Evolutionary conservation across 2,113 vertebrate genomes (phyloP).

Genomic region (Arothron firmamentum): DNA sequence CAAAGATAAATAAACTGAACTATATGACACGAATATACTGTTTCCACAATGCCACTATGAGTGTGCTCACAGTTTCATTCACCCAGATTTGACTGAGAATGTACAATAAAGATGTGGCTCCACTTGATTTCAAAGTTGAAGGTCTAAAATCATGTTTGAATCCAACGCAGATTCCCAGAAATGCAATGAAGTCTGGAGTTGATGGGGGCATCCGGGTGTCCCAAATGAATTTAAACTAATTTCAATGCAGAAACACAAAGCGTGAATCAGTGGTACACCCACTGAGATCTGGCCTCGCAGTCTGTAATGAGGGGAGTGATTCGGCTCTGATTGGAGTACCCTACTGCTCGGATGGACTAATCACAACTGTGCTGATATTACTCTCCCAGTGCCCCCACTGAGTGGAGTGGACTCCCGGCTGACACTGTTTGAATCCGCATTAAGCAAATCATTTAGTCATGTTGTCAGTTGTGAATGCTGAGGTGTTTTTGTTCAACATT

Average conservation of each 20-base stretch:
- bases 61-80: too few relatives aligned
- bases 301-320: conserved; percentile 57
- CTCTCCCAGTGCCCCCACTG: conserved; percentile 45
- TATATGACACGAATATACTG: too few relatives aligned
- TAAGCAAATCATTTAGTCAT: conserved; percentile 56
- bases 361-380: conserved; percentile 66
- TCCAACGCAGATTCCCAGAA: conserved; percentile 9
- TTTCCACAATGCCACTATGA: too few relatives aligned
- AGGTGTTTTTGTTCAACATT: neutral
- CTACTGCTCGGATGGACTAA: conserved; percentile 57
- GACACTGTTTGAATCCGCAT: conserved; percentile 60
- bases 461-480: conserved; percentile 37
- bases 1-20: too few relatives aligned
- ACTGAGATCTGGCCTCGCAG: conserved; percentile 60
- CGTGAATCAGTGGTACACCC: conserved; percentile 51
- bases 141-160: conserved; percentile 14
- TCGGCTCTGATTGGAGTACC: conserved; percentile 56
- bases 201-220: conserved; percentile 45
- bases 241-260: conserved; percentile 44
- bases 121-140: conserved; percentile 18
- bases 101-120: neutral
- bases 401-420: conserved; percentile 48
- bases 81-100: too few relatives aligned
- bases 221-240: conserved; percentile 60
- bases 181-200: conserved; percentile 38